These are phyloP conservation scores for Ostrea denselamellosa DNA, from an alignment of 1,140 invertebrate species.

Conservation along the genomic window DNA sequence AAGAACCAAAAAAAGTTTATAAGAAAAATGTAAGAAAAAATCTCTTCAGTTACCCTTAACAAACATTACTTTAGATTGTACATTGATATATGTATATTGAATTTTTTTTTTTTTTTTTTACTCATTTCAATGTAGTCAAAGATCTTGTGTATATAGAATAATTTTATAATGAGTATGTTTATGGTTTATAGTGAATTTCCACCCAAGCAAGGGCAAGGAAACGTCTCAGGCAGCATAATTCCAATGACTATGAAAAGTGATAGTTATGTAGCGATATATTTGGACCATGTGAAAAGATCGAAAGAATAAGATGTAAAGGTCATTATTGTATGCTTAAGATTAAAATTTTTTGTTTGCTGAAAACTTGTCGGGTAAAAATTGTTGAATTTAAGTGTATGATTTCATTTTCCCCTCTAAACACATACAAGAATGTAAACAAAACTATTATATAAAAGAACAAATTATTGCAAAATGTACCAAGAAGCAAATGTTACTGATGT, in stretches of 20 bases:
- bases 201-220: constrained; percentile 22
- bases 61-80: constrained; percentile 25
- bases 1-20: constrained; percentile 30
- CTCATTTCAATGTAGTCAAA: not conserved
- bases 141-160: constrained; percentile 10
- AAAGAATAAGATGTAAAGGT: not conserved
- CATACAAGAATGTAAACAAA: not conserved
- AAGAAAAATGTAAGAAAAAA: constrained; percentile 1
- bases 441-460: constrained; percentile 12
- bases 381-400: not conserved
- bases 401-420: not conserved
- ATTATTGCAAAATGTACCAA: not conserved
- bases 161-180: constrained; percentile 3
- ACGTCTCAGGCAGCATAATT: constrained; percentile 36
- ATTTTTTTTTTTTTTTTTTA: not conserved
- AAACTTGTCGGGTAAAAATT: not conserved
- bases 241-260: not conserved
- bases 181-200: constrained; percentile 14
- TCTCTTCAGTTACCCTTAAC: constrained; percentile 2
- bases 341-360: not conserved
- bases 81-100: not conserved
- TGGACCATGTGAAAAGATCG: constrained; percentile 25
- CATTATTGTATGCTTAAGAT: not conserved
- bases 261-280: not conserved
- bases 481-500: not conserved